Percentiles rank a stretch among this genome's conserved stretches.
These are phyloP conservation scores for Brachionus asplanchnoidis DNA, from an alignment of 1,140 invertebrate genomes.

Conservation along the genomic window DNA sequence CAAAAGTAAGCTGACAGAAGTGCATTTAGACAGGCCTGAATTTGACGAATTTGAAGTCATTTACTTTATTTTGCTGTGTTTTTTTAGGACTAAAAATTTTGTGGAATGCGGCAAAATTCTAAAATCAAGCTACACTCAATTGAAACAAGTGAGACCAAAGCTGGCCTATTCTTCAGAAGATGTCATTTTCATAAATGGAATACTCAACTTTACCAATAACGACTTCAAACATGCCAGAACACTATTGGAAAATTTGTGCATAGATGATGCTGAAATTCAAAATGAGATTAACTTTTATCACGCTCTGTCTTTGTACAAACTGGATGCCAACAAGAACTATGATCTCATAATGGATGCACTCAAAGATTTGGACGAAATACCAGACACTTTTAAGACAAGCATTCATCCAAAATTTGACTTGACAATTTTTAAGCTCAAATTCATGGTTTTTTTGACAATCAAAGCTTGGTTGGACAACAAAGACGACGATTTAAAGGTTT, in stretches of 20 bases:
- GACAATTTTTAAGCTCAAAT: neutral
- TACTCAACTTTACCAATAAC: neutral
- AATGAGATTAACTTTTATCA: conserved; percentile 20
- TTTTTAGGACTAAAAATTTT: conserved; percentile 27
- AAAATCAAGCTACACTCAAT: neutral
- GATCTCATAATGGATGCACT: neutral
- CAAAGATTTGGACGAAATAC: neutral
- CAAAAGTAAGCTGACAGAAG: neutral
- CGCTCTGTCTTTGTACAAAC: neutral
- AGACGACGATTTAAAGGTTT: neutral
- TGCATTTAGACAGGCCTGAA: neutral
- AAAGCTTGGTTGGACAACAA: neutral
- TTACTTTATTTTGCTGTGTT: neutral
- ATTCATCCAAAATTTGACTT: neutral
- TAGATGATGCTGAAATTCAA: neutral
- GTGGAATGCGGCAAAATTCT: neutral
- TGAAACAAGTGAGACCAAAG: neutral
- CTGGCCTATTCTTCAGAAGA: neutral
- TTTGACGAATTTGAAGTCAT: neutral
- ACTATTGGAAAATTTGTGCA: neutral
- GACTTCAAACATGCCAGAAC: neutral
- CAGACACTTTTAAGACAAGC: neutral
- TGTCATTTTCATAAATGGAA: conserved; percentile 9
- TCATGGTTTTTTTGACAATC: neutral
- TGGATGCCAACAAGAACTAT: neutral